A percentile compares a stretch with the other conserved stretches of the same genome.
These are phyloP conservation scores for Brachyistius frenatus DNA, from an alignment of 2,113 vertebrate genomes.

Conservation along the genomic window DNA sequence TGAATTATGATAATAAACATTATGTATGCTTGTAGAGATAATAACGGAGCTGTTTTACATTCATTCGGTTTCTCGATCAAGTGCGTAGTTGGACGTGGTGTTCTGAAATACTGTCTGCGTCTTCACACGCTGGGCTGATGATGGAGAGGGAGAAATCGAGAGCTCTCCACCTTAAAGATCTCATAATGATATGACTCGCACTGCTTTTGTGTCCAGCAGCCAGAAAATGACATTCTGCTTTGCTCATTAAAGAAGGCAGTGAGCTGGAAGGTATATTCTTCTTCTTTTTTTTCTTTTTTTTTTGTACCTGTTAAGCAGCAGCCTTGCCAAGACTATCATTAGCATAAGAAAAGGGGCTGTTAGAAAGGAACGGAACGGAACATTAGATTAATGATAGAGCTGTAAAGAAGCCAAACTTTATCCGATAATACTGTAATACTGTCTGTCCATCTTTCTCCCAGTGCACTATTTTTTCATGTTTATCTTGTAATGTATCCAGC, in stretches of 20 bases:
- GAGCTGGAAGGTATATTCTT: slow-evolving; percentile 58
- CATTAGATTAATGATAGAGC: slow-evolving; percentile 60
- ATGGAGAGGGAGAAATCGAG: slow-evolving; percentile 29
- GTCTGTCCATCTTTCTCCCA: neutral
- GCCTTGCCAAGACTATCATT: slow-evolving; percentile 62
- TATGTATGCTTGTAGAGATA: neutral
- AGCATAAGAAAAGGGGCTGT: slow-evolving; percentile 54
- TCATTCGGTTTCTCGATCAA: slow-evolving; percentile 1
- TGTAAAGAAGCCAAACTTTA: slow-evolving; percentile 33
- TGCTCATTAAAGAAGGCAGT: slow-evolving; percentile 72
- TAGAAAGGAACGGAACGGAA: slow-evolving; percentile 45
- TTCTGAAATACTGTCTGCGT: slow-evolving; percentile 31
- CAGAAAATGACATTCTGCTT: slow-evolving; percentile 73
- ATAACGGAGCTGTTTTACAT: neutral
- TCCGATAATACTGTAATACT: slow-evolving; percentile 12
- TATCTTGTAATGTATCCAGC: neutral
- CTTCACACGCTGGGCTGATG: slow-evolving; percentile 56
- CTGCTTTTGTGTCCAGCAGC: slow-evolving; percentile 68
- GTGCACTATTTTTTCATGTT: neutral
- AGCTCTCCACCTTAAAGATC: slow-evolving; percentile 62
- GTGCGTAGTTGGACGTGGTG: neutral
- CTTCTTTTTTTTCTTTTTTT: slow-evolving; percentile 3
- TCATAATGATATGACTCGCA: slow-evolving; percentile 60
- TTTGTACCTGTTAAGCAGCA: slow-evolving; percentile 67
- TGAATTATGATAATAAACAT: slow-evolving; percentile 14